Percentiles rank a stretch among this genome's conserved stretches.
Conservation (phyloP, 64 coral and sea anemone species). For the Dendronephthya gigantea region DNA sequence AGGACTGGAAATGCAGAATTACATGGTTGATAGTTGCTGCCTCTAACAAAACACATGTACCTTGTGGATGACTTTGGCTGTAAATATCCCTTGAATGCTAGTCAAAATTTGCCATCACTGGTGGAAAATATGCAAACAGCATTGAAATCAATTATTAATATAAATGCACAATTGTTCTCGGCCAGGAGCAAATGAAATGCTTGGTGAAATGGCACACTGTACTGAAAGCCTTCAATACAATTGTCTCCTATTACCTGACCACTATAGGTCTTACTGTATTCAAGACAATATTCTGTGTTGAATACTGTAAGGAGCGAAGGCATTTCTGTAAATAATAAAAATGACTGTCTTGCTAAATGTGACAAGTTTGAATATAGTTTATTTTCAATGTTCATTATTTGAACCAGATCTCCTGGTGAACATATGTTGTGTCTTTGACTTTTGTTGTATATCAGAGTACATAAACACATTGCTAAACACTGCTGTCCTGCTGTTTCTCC, state of each 20-base stretch:
- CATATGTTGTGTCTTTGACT: no score
- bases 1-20: not conserved
- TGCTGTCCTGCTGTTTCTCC: conserved; percentile 44
- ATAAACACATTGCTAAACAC: conserved; percentile 12
- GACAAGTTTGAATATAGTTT: conserved; percentile 41
- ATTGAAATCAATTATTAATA: not conserved
- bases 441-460: no score
- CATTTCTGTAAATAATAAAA: conserved; percentile 49
- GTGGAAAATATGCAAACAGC: not conserved
- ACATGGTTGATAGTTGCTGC: not conserved
- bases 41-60: not conserved
- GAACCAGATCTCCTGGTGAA: no score
- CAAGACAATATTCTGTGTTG: conserved; percentile 26
- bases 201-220: conserved; percentile 21
- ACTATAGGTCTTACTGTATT: conserved; percentile 35
- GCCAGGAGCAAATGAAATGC: conserved; percentile 42
- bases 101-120: not conserved
- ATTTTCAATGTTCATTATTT: conserved; percentile 59
- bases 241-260: conserved; percentile 25
- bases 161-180: conserved; percentile 18
- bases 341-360: conserved; percentile 26
- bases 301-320: conserved; percentile 37
- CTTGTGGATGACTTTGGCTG: not conserved
- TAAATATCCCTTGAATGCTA: not conserved
- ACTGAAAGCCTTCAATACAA: conserved; percentile 29